These are phyloP conservation scores for Sitophilus oryzae DNA, from an alignment of 1,140 invertebrate species.

Conservation along the genomic window DNA sequence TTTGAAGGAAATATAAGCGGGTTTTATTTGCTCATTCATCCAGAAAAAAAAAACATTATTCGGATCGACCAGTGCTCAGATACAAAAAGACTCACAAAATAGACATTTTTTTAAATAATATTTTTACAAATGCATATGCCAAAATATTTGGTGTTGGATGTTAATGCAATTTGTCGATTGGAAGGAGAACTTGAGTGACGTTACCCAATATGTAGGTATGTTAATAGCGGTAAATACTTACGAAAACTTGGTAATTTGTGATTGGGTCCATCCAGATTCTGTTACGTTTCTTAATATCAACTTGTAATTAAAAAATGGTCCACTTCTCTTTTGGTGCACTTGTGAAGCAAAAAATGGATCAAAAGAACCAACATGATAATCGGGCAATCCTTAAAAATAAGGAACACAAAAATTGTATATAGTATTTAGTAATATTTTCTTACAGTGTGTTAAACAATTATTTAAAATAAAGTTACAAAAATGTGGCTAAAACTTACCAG, in stretches of 20 bases:
- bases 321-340: slow-evolving; percentile 56
- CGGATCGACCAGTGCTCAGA: too few species aligned
- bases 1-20: too few species aligned
- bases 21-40: too few species aligned
- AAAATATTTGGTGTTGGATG: too few species aligned
- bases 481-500: slow-evolving; percentile 53
- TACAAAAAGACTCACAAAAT: too few species aligned
- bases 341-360: slow-evolving; percentile 69
- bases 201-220: too few species aligned
- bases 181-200: too few species aligned
- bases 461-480: neutral
- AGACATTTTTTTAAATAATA: too few species aligned
- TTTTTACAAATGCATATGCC: too few species aligned
- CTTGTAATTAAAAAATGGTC: slow-evolving; percentile 58
- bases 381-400: slow-evolving; percentile 46
- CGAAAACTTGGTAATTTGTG: slow-evolving; percentile 69
- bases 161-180: too few species aligned
- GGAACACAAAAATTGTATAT: neutral
- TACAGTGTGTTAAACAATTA: neutral
- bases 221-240: too few species aligned
- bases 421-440: neutral
- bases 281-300: slow-evolving; percentile 65
- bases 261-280: slow-evolving; percentile 69
- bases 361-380: slow-evolving; percentile 64
- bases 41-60: too few species aligned